A percentile compares a stretch with the other conserved stretches of the same genome.
Conservation (phyloP, 2,797 vertebrate genomes). For the Fistularia tabacaria region DNA sequence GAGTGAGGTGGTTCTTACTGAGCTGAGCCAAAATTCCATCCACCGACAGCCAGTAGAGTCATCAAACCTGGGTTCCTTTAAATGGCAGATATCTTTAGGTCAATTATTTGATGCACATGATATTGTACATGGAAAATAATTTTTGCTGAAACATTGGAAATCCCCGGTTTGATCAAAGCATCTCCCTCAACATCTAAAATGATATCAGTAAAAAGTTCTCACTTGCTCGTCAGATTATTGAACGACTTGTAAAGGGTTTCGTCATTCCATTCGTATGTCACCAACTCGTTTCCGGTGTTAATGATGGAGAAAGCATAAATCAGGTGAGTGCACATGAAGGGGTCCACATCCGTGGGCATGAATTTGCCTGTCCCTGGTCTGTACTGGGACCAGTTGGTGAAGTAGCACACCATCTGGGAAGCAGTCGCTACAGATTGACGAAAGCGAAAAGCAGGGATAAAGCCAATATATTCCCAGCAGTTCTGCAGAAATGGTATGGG, state of each 20-base stretch:
- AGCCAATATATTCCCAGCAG: too few relatives aligned
- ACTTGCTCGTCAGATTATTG: constrained; percentile 69
- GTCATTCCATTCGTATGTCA: constrained; percentile 66
- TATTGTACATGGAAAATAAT: too few relatives aligned
- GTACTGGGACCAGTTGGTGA: constrained; percentile 80
- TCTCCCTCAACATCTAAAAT: too few relatives aligned
- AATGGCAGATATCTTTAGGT: too few relatives aligned
- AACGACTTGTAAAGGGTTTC: constrained; percentile 66
- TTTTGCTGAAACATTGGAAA: too few relatives aligned
- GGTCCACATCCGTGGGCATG: constrained; percentile 69
- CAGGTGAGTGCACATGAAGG: constrained; percentile 75
- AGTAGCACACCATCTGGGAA: constrained; percentile 74
- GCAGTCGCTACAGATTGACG: constrained; percentile 51
- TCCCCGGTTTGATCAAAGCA: too few relatives aligned
- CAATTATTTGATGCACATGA: too few relatives aligned
- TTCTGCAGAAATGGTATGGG: background rate
- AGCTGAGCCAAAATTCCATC: too few relatives aligned
- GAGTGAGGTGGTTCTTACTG: too few relatives aligned
- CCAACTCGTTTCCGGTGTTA: constrained; percentile 59
- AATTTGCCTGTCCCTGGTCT: constrained; percentile 64
- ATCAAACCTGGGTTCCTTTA: too few relatives aligned
- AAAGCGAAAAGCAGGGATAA: background rate
- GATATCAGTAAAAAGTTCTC: constrained; percentile 2
- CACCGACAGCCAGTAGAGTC: too few relatives aligned
- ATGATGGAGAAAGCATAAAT: constrained; percentile 77